A percentile compares a stretch with the other conserved stretches of the same genome.
Evolutionary conservation across 2,888 invertebrate species (phyloP).

Genomic region (Magallana nippona): DNA sequence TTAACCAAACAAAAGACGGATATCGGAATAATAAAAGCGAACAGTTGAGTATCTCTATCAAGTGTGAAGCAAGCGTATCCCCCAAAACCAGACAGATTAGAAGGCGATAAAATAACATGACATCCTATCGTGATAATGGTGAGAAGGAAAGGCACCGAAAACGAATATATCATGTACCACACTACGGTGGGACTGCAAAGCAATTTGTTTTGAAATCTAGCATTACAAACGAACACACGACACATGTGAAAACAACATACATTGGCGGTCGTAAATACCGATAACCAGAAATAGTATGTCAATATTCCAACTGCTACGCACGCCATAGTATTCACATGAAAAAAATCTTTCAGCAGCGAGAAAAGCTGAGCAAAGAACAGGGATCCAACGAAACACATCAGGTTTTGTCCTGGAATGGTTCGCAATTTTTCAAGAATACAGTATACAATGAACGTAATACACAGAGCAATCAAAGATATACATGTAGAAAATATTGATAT

Average conservation of each 20-base stretch:
- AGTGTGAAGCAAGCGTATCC: neutral
- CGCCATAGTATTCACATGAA: neutral
- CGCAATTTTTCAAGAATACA: neutral
- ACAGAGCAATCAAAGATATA: neutral
- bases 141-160: neutral
- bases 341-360: neutral
- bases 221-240: neutral
- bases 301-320: neutral
- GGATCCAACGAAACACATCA: neutral
- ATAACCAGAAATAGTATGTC: neutral
- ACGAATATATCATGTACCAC: neutral
- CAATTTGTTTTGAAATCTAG: neutral
- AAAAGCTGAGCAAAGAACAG: constrained; percentile 2
- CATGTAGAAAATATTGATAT: neutral
- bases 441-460: neutral
- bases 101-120: neutral
- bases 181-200: neutral
- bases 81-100: neutral
- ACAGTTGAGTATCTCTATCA: neutral
- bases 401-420: neutral
- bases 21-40: neutral
- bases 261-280: neutral
- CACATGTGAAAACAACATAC: constrained; percentile 7
- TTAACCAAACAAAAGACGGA: neutral
- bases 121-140: neutral